Evolutionary conservation across 2,113 vertebrate genomes (phyloP), one percentile per base, ranked within the genome.

Genomic region (Jacana jacana): DNA sequence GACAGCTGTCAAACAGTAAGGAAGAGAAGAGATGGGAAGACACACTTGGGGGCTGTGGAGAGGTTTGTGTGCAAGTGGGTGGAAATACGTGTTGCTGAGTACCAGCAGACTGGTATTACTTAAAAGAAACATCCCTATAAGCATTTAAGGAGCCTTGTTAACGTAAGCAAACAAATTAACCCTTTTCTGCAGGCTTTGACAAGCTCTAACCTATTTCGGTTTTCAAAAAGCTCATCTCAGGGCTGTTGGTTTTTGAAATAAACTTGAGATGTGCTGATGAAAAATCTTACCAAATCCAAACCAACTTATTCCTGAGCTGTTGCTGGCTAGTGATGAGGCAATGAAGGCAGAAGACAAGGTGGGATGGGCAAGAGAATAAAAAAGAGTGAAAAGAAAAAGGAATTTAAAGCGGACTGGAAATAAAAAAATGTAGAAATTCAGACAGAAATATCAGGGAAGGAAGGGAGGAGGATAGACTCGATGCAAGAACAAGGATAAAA

Each of bases 51-150:
- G 65, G 57, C 63, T 72, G 63, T 37, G 66, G 72, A 55, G 66
- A 86, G 17, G 9, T 58, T 85, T 68, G 63, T 69, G 63, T 48
- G 75, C 69, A 58, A 37, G 76, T 90, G 66, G 81, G 91, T 77
- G 71, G 79, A 72, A 73, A 42, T 40, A 28, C 13, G 20, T 54
- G 35, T 57, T 39, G 20, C 69, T 80, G 83, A 92, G 51, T 90
- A 88, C 33, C 69, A 81, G 55, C 13, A 94, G 60, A 71, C 42
- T 35, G 22, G 28, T 81, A 28, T 81, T 51, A 16, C 89, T 91
- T 85, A 66, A 89, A 81, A 84, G 87, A 89, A 94, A 85, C 89
- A 89, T 81, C 81, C 77, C 83, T 87, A 69, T 88, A 68, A 95
- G 79, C 49, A 46, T 93, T 91, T 88, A 57, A 79, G 88, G 81